phyloP scores from a whole-genome alignment of 2,888 invertebrate genomes.

The Chloromyia formosa region DNA sequence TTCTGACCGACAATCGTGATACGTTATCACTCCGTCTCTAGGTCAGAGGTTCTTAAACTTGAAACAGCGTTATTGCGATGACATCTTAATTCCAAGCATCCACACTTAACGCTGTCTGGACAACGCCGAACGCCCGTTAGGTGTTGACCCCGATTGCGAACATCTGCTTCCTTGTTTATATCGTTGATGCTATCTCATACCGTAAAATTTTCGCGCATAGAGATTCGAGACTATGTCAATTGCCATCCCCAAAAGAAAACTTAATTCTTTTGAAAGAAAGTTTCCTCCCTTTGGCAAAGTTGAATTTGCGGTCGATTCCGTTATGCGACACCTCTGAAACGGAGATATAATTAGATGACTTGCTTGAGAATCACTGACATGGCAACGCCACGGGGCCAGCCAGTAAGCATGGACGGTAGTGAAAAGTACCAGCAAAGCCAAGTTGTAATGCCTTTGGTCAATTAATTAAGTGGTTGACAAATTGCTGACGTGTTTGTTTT shows the following conservation, averaged over 20 bases:
- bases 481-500: conserved; percentile 50
- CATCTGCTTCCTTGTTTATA: conserved; percentile 19
- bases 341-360: conserved; percentile 35
- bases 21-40: conserved; percentile 4
- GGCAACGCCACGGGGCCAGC: conserved; percentile 16
- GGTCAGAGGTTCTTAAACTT: conserved; percentile 13
- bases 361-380: conserved; percentile 32
- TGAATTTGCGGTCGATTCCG: conserved; percentile 26
- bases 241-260: conserved; percentile 23
- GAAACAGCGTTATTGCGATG: neutral
- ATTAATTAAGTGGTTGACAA: conserved; percentile 50
- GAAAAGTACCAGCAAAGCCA: conserved; percentile 40
- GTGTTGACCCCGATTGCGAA: neutral
- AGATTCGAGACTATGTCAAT: neutral
- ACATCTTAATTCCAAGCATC: neutral
- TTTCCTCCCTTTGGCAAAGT: conserved; percentile 24
- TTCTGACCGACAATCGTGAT: neutral
- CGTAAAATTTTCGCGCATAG: neutral
- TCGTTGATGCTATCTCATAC: no score
- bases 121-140: no score
- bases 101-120: no score
- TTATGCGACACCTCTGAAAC: conserved; percentile 34
- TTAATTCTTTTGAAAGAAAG: conserved; percentile 33
- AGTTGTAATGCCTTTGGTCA: conserved; percentile 46
- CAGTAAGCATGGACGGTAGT: neutral